These are phyloP conservation scores for Pseudomugil tenellus DNA, from an alignment of 2,797 vertebrate species.

Conservation along the genomic window DNA sequence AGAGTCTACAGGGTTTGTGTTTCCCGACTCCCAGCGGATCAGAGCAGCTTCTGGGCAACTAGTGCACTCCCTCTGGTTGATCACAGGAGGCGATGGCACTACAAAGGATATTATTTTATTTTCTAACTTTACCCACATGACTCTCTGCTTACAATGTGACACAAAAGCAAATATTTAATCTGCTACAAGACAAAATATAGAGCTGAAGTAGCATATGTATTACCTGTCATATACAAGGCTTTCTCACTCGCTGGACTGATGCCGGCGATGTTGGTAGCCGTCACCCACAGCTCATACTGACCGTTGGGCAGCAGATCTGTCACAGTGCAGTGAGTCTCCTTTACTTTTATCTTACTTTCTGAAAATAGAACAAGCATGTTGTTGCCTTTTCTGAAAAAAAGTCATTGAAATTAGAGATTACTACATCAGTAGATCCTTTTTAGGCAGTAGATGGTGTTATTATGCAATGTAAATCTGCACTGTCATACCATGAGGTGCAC, in stretches of 20 bases:
- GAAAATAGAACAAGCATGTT: slow-evolving; percentile 21
- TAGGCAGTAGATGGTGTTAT: slow-evolving; percentile 42
- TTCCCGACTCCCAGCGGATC: slow-evolving; percentile 92
- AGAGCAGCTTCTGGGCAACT: slow-evolving; percentile 89
- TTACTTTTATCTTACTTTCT: slow-evolving; percentile 87
- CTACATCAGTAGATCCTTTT: not conserved
- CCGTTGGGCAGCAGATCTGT: slow-evolving; percentile 88
- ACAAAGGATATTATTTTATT: slow-evolving; percentile 8
- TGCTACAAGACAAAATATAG: slow-evolving; percentile 12
- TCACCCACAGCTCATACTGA: slow-evolving; percentile 97
- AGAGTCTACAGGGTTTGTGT: slow-evolving; percentile 92
- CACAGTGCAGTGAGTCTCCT: slow-evolving; percentile 93
- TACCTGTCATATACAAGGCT: slow-evolving; percentile 94
- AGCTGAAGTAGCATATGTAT: slow-evolving; percentile 22
- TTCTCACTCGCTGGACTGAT: slow-evolving; percentile 91
- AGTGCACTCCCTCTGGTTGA: slow-evolving; percentile 84
- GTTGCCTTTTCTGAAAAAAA: not conserved
- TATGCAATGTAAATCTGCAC: slow-evolving; percentile 10
- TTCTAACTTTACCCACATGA: not conserved
- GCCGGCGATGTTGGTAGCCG: slow-evolving; percentile 90
- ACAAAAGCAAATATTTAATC: slow-evolving; percentile 1
- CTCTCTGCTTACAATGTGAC: not conserved
- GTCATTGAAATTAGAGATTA: not conserved
- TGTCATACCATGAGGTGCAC: slow-evolving; percentile 79
- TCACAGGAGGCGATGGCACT: slow-evolving; percentile 91